Conservation (phyloP, 1,140 invertebrate species). For the Vanessa tameamea region DNA sequence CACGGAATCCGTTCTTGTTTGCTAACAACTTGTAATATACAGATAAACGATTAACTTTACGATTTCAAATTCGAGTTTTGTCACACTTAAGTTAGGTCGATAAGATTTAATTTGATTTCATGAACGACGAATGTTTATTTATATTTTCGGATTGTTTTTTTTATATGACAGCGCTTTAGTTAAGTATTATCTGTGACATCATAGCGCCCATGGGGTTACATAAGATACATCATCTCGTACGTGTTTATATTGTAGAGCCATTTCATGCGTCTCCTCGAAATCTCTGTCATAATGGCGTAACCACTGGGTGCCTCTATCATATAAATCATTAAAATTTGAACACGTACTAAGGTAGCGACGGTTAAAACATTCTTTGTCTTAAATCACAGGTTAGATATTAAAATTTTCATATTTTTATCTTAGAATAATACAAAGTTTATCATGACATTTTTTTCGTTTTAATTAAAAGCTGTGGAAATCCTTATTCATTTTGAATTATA, state of each 20-base stretch:
- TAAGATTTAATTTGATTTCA: slow-evolving; percentile 9
- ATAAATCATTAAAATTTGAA: slow-evolving; percentile 57
- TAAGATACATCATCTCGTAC: slow-evolving; percentile 35
- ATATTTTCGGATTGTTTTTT: background rate
- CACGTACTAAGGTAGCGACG: slow-evolving; percentile 48
- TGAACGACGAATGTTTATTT: background rate
- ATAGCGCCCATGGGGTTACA: slow-evolving; percentile 20
- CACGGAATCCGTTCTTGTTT: slow-evolving; percentile 58
- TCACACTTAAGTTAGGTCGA: slow-evolving; percentile 25
- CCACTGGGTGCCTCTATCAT: slow-evolving; percentile 55
- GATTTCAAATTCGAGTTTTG: slow-evolving; percentile 26
- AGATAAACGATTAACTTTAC: slow-evolving; percentile 36
- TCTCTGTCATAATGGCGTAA: slow-evolving; percentile 26
- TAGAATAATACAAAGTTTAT: no score
- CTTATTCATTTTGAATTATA: background rate
- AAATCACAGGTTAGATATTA: background rate
- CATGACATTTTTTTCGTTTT: no score
- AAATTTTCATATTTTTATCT: background rate
- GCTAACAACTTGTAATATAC: slow-evolving; percentile 72
- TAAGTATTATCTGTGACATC: slow-evolving; percentile 1
- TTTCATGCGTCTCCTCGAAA: slow-evolving; percentile 56
- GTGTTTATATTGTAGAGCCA: slow-evolving; percentile 52
- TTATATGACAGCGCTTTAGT: background rate
- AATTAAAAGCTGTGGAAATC: background rate
- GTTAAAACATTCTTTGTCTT: slow-evolving; percentile 24